Evolutionary conservation across 2,113 vertebrate species (phyloP).

Genomic region (Gallinago jamesoni): DNA sequence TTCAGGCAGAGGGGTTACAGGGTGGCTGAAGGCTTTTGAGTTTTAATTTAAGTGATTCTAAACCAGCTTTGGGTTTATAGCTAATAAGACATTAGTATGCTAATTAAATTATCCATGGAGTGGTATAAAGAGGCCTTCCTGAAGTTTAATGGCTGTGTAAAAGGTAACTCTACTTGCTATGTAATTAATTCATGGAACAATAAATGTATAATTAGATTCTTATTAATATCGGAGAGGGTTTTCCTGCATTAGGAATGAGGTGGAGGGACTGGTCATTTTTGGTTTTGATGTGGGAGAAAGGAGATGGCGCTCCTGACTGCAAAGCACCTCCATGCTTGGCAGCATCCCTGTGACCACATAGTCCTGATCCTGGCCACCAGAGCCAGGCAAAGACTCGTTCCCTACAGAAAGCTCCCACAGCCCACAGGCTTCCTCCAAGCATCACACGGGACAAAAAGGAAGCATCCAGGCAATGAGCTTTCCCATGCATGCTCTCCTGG

Average conservation of each 20-base stretch:
- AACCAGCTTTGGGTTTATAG: slow-evolving; percentile 66
- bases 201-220: slow-evolving; percentile 75
- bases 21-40: slow-evolving; percentile 41
- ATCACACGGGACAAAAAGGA: fast-evolving
- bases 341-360: background rate
- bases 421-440: background rate
- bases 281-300: fast-evolving
- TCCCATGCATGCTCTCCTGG: background rate
- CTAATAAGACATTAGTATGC: slow-evolving; percentile 73
- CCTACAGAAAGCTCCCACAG: background rate
- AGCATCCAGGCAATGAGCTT: background rate
- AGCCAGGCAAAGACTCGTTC: background rate
- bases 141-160: slow-evolving; percentile 76
- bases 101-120: slow-evolving; percentile 75
- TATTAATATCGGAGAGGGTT: slow-evolving; percentile 72
- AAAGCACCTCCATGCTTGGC: background rate
- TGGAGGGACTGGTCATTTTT: slow-evolving; percentile 6
- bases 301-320: background rate
- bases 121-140: slow-evolving; percentile 71
- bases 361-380: background rate
- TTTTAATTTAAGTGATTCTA: slow-evolving; percentile 66
- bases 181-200: slow-evolving; percentile 78
- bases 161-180: slow-evolving; percentile 68
- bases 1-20: background rate
- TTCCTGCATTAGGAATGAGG: slow-evolving; percentile 24